Conservation (phyloP, 2,113 vertebrate genomes). For the Tachysurus vachellii region DNA sequence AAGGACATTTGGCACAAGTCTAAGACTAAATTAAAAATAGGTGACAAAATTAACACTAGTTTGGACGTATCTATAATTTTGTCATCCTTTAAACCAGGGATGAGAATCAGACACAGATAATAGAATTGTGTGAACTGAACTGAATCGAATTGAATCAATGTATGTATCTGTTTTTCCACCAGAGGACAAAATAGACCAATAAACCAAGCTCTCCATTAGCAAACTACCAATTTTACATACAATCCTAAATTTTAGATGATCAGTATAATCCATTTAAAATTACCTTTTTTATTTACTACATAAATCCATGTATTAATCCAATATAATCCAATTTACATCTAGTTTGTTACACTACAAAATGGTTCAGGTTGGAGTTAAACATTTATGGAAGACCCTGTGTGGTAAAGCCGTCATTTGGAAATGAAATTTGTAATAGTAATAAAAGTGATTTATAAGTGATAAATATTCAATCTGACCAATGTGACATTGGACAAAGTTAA, state of each 20-base stretch:
- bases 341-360: background rate
- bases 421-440: background rate
- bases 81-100: background rate
- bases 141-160: background rate
- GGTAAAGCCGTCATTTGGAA: background rate
- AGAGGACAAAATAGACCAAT: background rate
- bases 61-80: background rate
- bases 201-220: background rate
- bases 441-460: background rate
- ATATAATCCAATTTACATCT: background rate
- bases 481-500: background rate
- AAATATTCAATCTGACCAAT: background rate
- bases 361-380: no score
- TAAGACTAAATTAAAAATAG: no score
- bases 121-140: background rate
- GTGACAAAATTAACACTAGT: no score
- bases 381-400: background rate
- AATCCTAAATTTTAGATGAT: background rate
- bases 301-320: background rate
- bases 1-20: no score
- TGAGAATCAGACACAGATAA: background rate
- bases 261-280: no score
- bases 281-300: background rate
- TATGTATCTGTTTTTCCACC: background rate
- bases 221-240: background rate